phyloP scores from a whole-genome alignment of 2,888 invertebrate genomes.

The Nematopogon swammerdamellus region DNA sequence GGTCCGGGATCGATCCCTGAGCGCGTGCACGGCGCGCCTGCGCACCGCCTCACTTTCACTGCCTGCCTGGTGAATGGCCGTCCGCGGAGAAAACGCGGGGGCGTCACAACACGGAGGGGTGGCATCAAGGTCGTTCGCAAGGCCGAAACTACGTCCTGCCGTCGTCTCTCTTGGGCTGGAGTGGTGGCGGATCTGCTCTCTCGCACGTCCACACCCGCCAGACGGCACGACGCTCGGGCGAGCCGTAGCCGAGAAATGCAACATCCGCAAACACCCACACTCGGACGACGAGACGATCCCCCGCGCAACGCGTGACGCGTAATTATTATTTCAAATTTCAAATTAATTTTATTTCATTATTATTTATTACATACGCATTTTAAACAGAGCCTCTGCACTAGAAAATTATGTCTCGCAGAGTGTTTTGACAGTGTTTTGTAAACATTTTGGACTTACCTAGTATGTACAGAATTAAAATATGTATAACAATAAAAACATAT shows the following conservation, averaged over 20 bases:
- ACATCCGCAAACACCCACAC: constrained; percentile 19
- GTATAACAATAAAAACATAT: too few relatives aligned
- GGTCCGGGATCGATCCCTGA: constrained; percentile 40
- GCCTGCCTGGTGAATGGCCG: constrained; percentile 42
- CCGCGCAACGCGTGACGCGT: too few relatives aligned
- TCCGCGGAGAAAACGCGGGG: constrained; percentile 27
- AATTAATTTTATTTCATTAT: too few relatives aligned
- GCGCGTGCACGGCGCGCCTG: constrained; percentile 40
- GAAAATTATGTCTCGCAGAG: too few relatives aligned
- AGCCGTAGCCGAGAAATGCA: constrained; percentile 24
- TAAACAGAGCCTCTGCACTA: too few relatives aligned
- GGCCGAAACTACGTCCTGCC: constrained; percentile 38
- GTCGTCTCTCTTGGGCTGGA: constrained; percentile 24
- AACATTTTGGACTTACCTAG: too few relatives aligned
- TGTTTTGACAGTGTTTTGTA: too few relatives aligned
- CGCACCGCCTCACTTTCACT: constrained; percentile 29
- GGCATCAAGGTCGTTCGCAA: constrained; percentile 39
- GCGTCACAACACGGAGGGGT: constrained; percentile 23
- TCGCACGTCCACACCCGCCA: background rate
- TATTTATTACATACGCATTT: too few relatives aligned
- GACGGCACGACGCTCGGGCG: too few relatives aligned
- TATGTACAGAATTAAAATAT: too few relatives aligned
- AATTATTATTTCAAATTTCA: too few relatives aligned
- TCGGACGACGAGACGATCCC: constrained; percentile 1
- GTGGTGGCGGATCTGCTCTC: background rate